Evolutionary conservation across 2,888 invertebrate species (phyloP), one percentile per base, ranked within the genome.

Genomic region (Phalera bucephala): DNA sequence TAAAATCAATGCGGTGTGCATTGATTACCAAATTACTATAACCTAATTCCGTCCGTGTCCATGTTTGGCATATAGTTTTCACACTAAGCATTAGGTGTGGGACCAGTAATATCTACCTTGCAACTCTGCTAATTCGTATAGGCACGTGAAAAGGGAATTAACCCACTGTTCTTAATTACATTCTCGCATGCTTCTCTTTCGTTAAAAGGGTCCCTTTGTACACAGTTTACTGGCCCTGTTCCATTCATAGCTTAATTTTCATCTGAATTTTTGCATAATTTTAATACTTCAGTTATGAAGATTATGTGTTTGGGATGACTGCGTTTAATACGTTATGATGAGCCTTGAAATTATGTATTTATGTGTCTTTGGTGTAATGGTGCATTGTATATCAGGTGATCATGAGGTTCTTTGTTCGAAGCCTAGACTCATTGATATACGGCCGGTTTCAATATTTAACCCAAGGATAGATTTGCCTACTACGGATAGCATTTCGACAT

Each of bases 141-240:
- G 75, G 72, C 85, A 87, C 84, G 87, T 80, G 75, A 87, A 84
- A 76, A 65, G 71, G 64, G 71, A 81, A 86, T 86, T 86, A 88
- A 83, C 87, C 86, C 76, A 80, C 70, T 84, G 76, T 75, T 76
- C 84, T 78, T 88, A 88, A 88, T 88, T 86, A 84, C 81, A 72
- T 80, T 86, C 81, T 87, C 86, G 86, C 87, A 86, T 87, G 88
- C 80, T 80, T 80, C 75, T 80, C 77, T 82, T 84, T 80, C 73
- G 72, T 76, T 77, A 75, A 80, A 85, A 83, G 80, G 81, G 79
- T 75, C 76, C 72, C 74, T 77, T 76, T 79, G 70, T 78, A 79
- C 70, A 80, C 72, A 69, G 67, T 75, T 67, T 73, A 64, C 68
- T 66, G 69, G 61, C 61, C 62, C 64, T 61, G 65, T 67, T 67